phyloP scores from a whole-genome alignment of 2,113 vertebrate genomes.

The Scomber scombrus region DNA sequence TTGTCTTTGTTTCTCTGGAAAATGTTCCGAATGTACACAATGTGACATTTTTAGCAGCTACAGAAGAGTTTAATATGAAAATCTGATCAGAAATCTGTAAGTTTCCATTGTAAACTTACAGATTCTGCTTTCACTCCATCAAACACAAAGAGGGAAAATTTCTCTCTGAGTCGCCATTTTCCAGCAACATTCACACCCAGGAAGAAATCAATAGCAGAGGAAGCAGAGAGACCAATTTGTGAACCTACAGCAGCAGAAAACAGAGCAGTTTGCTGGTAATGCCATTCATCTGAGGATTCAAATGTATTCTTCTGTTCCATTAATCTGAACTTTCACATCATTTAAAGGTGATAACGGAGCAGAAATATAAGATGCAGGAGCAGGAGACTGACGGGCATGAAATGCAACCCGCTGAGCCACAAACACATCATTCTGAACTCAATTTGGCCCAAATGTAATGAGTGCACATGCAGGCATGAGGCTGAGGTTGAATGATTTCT shows the following conservation, averaged over 20 bases:
- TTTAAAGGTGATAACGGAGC: slow-evolving; percentile 12
- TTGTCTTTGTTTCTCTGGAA: too few relatives aligned
- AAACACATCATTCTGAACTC: slow-evolving; percentile 29
- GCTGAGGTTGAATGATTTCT: neutral
- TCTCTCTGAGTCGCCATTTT: neutral
- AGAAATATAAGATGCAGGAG: neutral
- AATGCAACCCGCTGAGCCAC: slow-evolving; percentile 27
- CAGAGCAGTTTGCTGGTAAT: neutral
- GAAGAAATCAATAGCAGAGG: slow-evolving; percentile 18
- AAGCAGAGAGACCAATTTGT: slow-evolving; percentile 22
- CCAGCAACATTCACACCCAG: neutral
- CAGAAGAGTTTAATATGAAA: neutral
- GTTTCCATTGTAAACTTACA: neutral
- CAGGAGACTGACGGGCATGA: slow-evolving; percentile 8
- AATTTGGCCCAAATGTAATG: slow-evolving; percentile 29
- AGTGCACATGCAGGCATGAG: slow-evolving; percentile 8
- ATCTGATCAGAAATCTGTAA: neutral
- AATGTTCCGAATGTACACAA: too few relatives aligned
- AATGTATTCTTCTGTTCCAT: slow-evolving; percentile 12
- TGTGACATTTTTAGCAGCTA: neutral
- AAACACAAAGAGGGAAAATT: neutral
- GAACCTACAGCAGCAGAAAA: slow-evolving; percentile 33
- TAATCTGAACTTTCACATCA: slow-evolving; percentile 8
- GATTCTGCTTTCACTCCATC: neutral
- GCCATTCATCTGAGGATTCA: neutral